Evolutionary conservation across 2,888 invertebrate genomes (phyloP).

Genomic region (Cybosia mesomella): DNA sequence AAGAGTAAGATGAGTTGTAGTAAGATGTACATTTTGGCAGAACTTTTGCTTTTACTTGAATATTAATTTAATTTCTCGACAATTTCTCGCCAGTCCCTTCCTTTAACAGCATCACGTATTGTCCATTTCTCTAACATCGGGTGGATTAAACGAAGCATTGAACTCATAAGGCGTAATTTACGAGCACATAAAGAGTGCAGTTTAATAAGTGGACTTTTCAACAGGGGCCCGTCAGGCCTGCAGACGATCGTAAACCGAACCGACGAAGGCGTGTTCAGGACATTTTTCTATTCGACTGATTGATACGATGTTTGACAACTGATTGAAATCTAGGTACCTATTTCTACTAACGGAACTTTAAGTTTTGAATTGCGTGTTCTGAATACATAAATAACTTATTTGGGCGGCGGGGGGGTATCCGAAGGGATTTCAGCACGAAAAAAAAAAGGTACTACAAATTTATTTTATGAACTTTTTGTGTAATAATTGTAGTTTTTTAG

Average conservation of each 20-base stretch:
- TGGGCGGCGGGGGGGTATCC: no score
- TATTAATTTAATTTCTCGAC: conserved; percentile 11
- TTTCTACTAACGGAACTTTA: conserved; percentile 25
- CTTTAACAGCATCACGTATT: conserved; percentile 48
- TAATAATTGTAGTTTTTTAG: neutral
- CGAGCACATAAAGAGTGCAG: conserved; percentile 74
- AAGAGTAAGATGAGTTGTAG: conserved; percentile 4
- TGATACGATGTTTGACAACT: conserved; percentile 31
- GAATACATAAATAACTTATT: neutral
- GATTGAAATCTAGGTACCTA: conserved; percentile 8
- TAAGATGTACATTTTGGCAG: neutral
- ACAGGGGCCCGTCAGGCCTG: conserved; percentile 59
- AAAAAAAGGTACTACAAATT: neutral
- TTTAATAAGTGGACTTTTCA: conserved; percentile 76
- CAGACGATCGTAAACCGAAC: conserved; percentile 63
- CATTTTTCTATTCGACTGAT: conserved; percentile 51
- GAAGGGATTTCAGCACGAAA: no score
- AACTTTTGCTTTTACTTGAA: neutral
- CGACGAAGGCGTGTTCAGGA: conserved; percentile 45
- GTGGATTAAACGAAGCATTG: conserved; percentile 72
- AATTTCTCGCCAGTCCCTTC: conserved; percentile 14
- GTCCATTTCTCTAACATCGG: conserved; percentile 54
- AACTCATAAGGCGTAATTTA: conserved; percentile 78
- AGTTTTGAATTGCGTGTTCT: neutral
- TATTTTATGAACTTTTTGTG: neutral